Evolutionary conservation across 1,140 invertebrate species (phyloP).

Genomic region (Sinonovacula constricta): DNA sequence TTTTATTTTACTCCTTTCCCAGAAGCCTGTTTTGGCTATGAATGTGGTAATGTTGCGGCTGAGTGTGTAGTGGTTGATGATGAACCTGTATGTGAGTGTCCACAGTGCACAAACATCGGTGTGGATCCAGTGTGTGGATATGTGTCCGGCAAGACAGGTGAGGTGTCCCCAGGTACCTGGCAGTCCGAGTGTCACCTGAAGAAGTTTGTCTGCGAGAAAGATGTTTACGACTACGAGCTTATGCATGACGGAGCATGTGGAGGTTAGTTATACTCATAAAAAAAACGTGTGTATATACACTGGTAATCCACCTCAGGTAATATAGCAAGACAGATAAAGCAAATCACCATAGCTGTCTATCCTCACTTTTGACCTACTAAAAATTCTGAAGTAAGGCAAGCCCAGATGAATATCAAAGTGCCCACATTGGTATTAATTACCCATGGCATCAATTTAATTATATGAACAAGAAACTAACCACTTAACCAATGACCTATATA

Average conservation of each 20-base stretch:
- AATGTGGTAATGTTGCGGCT: constrained; percentile 7
- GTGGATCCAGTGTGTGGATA: constrained; percentile 35
- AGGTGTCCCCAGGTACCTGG: not conserved
- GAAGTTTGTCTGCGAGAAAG: constrained; percentile 12
- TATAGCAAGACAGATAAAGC: too few relatives aligned
- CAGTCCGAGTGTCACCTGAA: constrained; percentile 31
- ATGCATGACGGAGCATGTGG: constrained; percentile 25
- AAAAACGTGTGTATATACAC: too few relatives aligned
- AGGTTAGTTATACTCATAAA: constrained; percentile 17
- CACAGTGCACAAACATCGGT: constrained; percentile 14
- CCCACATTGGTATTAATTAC: too few relatives aligned
- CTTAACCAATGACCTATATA: too few relatives aligned
- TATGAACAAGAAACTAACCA: too few relatives aligned
- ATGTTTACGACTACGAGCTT: constrained; percentile 7
- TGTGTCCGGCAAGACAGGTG: not conserved
- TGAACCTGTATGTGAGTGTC: constrained; percentile 31
- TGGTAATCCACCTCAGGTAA: too few relatives aligned
- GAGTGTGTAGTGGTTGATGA: constrained; percentile 19
- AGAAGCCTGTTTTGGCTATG: not conserved
- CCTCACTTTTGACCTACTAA: too few relatives aligned
- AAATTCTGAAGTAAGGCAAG: too few relatives aligned
- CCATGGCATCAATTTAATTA: too few relatives aligned
- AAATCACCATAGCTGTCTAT: too few relatives aligned
- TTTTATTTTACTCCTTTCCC: too few relatives aligned
- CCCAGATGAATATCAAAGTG: too few relatives aligned